Conservation (phyloP, 2,888 invertebrate genomes). For the Callyntrura guangdongensis region DNA sequence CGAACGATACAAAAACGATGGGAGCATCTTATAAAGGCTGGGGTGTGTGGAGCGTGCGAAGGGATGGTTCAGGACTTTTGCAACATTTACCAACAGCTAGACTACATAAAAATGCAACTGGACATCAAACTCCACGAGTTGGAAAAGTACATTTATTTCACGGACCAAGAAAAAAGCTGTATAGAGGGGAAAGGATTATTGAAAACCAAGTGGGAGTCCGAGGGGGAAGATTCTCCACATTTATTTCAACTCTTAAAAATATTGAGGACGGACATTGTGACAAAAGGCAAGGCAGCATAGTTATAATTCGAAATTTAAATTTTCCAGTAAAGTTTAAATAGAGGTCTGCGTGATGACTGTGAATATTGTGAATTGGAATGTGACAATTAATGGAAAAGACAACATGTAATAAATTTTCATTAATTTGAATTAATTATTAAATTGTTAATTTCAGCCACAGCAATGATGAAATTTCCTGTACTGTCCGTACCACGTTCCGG, state of each 20-base stretch:
- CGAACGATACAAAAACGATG: background rate
- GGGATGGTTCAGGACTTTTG: background rate
- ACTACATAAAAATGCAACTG: background rate
- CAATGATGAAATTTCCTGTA: background rate
- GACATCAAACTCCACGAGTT: background rate
- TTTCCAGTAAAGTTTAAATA: too few species aligned
- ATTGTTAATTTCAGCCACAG: background rate
- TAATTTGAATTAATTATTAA: background rate
- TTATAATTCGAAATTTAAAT: too few species aligned
- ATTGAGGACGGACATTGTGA: background rate
- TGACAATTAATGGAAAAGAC: too few species aligned
- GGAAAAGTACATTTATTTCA: background rate
- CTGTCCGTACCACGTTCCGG: background rate
- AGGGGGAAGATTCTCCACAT: background rate
- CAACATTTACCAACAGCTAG: background rate
- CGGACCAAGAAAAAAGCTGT: background rate
- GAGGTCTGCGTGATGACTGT: too few species aligned
- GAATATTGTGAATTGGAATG: too few species aligned
- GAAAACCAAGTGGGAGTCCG: background rate
- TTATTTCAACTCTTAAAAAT: background rate
- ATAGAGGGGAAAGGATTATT: background rate
- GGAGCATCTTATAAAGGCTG: background rate
- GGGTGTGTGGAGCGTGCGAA: background rate
- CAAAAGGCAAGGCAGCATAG: conserved; percentile 18
- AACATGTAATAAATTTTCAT: too few species aligned